Conservation (phyloP, 64 coral and sea anemone genomes). For the Actinia equina region DNA sequence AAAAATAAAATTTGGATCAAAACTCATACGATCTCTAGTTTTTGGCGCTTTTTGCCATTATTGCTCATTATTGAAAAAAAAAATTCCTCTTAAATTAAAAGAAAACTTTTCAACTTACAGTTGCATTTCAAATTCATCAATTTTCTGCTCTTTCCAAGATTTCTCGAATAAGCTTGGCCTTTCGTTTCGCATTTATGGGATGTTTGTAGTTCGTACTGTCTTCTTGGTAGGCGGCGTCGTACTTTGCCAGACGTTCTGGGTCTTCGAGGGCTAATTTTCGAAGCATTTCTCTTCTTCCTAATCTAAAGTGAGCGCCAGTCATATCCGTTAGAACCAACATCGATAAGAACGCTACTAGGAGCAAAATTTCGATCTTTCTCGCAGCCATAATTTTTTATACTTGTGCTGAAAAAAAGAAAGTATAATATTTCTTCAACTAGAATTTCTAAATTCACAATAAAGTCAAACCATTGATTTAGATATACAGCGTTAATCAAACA, state of each 20-base stretch:
- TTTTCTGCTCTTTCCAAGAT: neutral
- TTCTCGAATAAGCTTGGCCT: conserved; percentile 1
- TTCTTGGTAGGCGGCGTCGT: neutral
- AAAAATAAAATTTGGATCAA: no score
- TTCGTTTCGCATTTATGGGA: neutral
- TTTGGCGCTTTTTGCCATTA: no score
- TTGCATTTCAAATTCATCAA: neutral
- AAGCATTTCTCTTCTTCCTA: neutral
- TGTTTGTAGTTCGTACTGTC: neutral
- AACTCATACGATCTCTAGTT: no score
- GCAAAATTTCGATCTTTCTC: neutral
- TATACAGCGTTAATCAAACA: no score
- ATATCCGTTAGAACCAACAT: neutral
- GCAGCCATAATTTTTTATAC: neutral
- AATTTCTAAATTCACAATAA: no score
- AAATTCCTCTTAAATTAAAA: no score
- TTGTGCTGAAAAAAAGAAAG: neutral
- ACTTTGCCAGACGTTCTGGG: neutral
- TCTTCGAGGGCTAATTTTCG: neutral
- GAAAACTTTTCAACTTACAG: neutral
- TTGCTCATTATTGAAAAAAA: no score
- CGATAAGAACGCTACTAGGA: neutral
- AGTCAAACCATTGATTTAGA: no score
- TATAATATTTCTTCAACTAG: no score
- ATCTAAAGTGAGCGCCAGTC: neutral